Evolutionary conservation across 2,888 invertebrate species (phyloP).

Genomic region (Brenthis ino): DNA sequence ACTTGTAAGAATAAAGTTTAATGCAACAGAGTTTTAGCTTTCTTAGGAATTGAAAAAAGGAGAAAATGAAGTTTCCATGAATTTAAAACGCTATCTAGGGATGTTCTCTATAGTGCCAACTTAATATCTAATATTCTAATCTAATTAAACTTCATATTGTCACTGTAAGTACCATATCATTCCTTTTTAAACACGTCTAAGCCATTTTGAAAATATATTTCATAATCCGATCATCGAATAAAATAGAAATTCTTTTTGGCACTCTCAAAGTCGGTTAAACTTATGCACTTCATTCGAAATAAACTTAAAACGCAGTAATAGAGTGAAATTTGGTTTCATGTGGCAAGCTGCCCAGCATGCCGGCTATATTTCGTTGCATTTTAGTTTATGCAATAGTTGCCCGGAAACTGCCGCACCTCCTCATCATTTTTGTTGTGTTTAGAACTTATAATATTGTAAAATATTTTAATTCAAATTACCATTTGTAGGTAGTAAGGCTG

Average conservation of each 20-base stretch:
- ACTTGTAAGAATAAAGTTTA: too few species aligned
- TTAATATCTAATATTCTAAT: too few species aligned
- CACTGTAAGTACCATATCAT: too few species aligned
- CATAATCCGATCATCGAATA: not conserved
- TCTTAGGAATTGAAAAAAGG: too few species aligned
- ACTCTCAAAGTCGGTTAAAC: conserved; percentile 8
- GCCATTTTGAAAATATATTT: too few species aligned
- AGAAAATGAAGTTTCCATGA: too few species aligned
- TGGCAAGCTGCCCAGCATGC: conserved; percentile 69
- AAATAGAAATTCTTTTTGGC: conserved; percentile 2
- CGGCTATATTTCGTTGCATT: conserved; percentile 49
- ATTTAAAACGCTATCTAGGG: too few species aligned
- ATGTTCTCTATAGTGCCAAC: too few species aligned
- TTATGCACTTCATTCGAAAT: conserved; percentile 17
- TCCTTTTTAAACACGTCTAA: too few species aligned
- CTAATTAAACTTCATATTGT: too few species aligned
- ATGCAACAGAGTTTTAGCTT: too few species aligned
- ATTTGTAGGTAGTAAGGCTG: too few species aligned
- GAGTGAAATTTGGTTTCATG: conserved; percentile 53
- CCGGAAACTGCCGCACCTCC: conserved; percentile 41
- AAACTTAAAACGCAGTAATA: conserved; percentile 24
- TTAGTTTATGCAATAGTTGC: conserved; percentile 43
- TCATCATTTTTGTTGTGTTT: conserved; percentile 33
- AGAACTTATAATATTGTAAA: conserved; percentile 22
- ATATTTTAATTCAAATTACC: not conserved